Evolutionary conservation across 2,888 invertebrate genomes (phyloP).

Genomic region (Drosophila incognita): DNA sequence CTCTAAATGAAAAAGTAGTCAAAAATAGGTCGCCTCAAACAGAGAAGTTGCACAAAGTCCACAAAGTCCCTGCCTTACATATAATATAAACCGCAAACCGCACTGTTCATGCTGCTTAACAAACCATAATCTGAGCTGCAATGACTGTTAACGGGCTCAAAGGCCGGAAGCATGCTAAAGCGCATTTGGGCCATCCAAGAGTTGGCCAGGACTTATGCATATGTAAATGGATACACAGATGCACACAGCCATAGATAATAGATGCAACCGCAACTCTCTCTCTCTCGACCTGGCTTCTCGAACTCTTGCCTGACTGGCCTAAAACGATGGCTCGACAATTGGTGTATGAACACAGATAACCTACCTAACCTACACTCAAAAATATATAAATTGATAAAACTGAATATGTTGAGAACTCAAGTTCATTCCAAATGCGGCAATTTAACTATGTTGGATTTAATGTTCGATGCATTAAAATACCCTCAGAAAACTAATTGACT

Average conservation of each 20-base stretch:
- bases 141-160: slow-evolving; percentile 34
- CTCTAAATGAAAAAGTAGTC: neutral
- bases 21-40: neutral
- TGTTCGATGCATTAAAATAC: too few relatives aligned
- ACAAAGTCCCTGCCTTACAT: neutral
- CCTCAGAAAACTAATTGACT: too few relatives aligned
- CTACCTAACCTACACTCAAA: neutral
- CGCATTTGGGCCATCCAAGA: slow-evolving; percentile 48
- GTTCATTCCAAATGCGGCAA: neutral
- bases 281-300: neutral
- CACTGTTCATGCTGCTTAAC: slow-evolving; percentile 23
- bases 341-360: slow-evolving; percentile 17
- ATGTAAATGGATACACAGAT: slow-evolving; percentile 8
- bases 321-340: slow-evolving; percentile 29
- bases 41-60: neutral
- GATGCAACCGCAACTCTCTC: slow-evolving; percentile 9
- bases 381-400: neutral
- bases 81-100: slow-evolving; percentile 37
- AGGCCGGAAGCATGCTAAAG: slow-evolving; percentile 41
- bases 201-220: slow-evolving; percentile 14
- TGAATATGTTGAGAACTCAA: neutral
- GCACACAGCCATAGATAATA: slow-evolving; percentile 19
- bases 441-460: neutral
- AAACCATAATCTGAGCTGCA: slow-evolving; percentile 32
- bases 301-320: neutral